phyloP scores from a whole-genome alignment of 2,797 vertebrate genomes.

The Scleropages formosus region DNA sequence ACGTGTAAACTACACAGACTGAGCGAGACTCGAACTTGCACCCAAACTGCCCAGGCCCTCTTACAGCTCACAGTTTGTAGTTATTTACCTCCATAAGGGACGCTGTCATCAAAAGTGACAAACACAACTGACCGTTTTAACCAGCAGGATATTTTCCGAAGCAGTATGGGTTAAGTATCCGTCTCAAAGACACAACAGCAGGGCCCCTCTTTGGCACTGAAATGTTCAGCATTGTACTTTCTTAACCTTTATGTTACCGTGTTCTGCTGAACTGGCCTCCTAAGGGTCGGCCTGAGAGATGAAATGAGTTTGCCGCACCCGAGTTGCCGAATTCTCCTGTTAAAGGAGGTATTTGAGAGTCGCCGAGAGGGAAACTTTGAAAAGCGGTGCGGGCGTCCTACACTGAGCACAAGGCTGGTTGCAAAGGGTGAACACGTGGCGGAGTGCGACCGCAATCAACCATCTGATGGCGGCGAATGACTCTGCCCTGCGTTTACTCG shows the following conservation, averaged over 20 bases:
- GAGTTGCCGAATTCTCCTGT: not conserved
- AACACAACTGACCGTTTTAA: not conserved
- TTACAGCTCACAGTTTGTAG: no score
- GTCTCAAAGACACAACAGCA: no score
- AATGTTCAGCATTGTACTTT: no score
- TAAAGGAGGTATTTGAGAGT: not conserved
- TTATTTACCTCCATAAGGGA: not conserved
- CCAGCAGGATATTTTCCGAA: no score
- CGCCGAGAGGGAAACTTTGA: not conserved
- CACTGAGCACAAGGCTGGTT: conserved; percentile 15
- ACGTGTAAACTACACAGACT: no score
- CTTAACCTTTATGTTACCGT: no score
- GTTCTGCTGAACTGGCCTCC: not conserved
- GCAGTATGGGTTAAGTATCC: no score
- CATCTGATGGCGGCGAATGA: no score
- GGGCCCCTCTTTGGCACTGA: no score
- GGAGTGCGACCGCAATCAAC: conserved; percentile 12
- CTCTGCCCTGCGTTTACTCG: conserved; percentile 29
- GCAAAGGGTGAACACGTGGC: not conserved
- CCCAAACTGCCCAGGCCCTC: no score
- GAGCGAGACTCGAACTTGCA: no score
- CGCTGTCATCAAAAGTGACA: not conserved
- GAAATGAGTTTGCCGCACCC: conserved; percentile 5
- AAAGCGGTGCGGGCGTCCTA: conserved; percentile 15
- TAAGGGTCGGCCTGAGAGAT: not conserved